Base-by-base conservation (phyloP, 2,888 invertebrate genomes). In the Fragum whitleyi region DNA sequence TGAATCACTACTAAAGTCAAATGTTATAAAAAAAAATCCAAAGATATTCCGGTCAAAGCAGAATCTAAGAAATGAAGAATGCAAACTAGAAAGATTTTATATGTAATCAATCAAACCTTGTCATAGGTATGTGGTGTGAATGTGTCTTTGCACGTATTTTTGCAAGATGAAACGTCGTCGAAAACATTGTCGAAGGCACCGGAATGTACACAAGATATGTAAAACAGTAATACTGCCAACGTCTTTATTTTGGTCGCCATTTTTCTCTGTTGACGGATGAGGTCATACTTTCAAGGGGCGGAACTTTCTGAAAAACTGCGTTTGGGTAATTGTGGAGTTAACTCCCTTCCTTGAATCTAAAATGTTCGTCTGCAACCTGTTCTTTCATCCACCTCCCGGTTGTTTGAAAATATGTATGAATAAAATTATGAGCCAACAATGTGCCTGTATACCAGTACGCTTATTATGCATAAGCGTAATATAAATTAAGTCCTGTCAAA, bases 41-140 rank as follows among this genome's bases (percentile, higher is more conserved):
- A n/a, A n/a, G n/a, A n/a, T n/a, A n/a, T n/a, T n/a, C n/a, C n/a
- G n/a, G n/a, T n/a, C n/a, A n/a, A n/a, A n/a, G n/a, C n/a, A n/a
- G n/a, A n/a, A n/a, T n/a, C n/a, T n/a, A n/a, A n/a, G n/a, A n/a
- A n/a, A n/a, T n/a, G n/a, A n/a, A n/a, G n/a, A n/a, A n/a, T n/a
- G n/a, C n/a, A n/a, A n/a, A n/a, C n/a, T n/a, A n/a, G n/a, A n/a
- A n/a, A n/a, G n/a, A n/a, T n/a, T n/a, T n/a, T n/a, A n/a, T n/a
- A 36, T 9, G 32, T 6, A 36, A 36, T 36, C 32, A 36, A 36
- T 9, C 70, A 59, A 74, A 90, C 90, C 86, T 89, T 90, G 70
- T 90, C 90, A 81, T 81, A 88, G 19, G 91, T 91, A 68, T 91
- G 90, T 23, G 89, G 88, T 9, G 89, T 80, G 71, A 87, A 92